These are phyloP conservation scores for Ornithorhynchus anatinus DNA, from an alignment of 2,113 vertebrate genomes.

Conservation along the genomic window DNA sequence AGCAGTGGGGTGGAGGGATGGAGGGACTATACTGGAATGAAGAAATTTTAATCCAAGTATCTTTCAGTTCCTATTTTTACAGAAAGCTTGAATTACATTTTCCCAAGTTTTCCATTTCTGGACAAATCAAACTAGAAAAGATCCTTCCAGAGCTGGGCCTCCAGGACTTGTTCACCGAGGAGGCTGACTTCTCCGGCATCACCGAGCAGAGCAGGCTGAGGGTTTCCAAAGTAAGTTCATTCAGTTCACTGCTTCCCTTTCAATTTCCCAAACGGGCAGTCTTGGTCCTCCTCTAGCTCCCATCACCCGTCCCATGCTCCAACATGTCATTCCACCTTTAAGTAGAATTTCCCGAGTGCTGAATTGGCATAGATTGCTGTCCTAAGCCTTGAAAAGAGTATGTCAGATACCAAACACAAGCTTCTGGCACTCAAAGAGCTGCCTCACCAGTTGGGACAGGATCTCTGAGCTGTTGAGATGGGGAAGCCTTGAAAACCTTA, in stretches of 20 bases:
- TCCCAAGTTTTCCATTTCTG: slow-evolving; percentile 15
- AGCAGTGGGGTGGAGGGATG: not conserved
- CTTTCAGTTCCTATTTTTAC: not conserved
- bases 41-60: not conserved
- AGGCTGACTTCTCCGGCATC: not conserved
- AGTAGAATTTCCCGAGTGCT: too few relatives aligned
- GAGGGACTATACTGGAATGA: too few relatives aligned
- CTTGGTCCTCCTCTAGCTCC: not conserved
- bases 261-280: not conserved
- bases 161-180: not conserved
- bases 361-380: too few relatives aligned
- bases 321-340: too few relatives aligned
- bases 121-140: not conserved
- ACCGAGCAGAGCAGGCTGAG: not conserved
- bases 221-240: slow-evolving; percentile 1
- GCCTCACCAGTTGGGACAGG: too few relatives aligned
- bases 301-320: fast-evolving
- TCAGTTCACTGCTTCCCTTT: not conserved
- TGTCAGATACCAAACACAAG: too few relatives aligned
- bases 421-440: too few relatives aligned
- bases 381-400: too few relatives aligned
- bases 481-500: too few relatives aligned
- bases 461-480: too few relatives aligned
- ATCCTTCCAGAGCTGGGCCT: slow-evolving; percentile 19
- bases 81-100: not conserved